Evolutionary conservation across 2,888 invertebrate species (phyloP), one percentile per base, ranked within the genome.

Genomic region (Germaria angustata): DNA sequence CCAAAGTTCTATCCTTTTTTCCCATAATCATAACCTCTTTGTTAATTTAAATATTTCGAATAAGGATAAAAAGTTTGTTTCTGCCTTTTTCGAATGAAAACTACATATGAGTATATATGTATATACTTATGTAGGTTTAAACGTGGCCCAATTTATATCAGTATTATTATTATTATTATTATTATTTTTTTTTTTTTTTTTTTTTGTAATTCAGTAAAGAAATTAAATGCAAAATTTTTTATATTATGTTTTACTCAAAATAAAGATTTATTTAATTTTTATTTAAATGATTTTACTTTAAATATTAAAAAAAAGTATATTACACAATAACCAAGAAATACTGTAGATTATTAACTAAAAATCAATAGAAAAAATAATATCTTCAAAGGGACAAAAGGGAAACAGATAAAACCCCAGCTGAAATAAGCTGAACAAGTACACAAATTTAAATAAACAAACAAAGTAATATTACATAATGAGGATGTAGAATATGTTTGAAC

Each of bases 261-360:
- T 69, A 66, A 75, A 49, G 39, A 63, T 59, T 39, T 80, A 75
- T 72, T 77, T 39, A 20, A 39, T 39, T 59, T 53, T 49, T n/a
- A 46, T 63, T 28, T 69, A 77, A 69, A 61, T 65, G 13, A 9
- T 32, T 66, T 80, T 75, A 55, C 24, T 57, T 73, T 73, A 24
- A 53, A 59, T 69, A 44, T 73, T 69, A 39, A 75, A 75, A 69
- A 81, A 46, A 61, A 28, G 34, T 71, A 51, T 79, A 75, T 79
- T 79, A 81, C 69, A 79, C 44, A 79, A 82, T 79, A 49, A 79
- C 75, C 57, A 79, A 73, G 44, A 82, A 82, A 79, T 82, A 82
- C 82, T 79, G 75, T 65, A 73, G 73, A 61, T 57, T 63, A 75
- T 65, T 53, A 65, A 57, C 34, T 49, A 65, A 65, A n/a, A 63